Percentiles rank a stretch among this genome's conserved stretches.
Conservation (phyloP, 2,797 vertebrate species). For the Cirrhinus mrigala region DNA sequence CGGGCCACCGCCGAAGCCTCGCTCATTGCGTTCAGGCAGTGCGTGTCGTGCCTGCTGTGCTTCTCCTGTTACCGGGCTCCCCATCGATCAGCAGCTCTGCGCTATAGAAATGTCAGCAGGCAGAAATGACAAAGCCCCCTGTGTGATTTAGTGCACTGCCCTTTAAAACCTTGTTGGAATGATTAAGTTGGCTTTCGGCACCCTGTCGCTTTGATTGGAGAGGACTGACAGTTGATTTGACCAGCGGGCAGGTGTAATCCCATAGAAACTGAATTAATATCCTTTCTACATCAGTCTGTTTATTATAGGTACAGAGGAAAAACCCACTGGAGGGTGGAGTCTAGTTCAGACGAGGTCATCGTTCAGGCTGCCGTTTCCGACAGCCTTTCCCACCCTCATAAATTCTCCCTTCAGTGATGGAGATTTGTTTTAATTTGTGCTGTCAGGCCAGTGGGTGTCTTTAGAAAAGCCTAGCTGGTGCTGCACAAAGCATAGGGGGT, state of each 20-base stretch:
- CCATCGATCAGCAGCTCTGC: conserved; percentile 36
- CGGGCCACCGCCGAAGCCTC: conserved; percentile 3
- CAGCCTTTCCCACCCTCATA: conserved; percentile 7
- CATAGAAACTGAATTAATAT: conserved; percentile 21
- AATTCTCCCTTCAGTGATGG: conserved; percentile 8
- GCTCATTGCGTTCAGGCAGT: background rate
- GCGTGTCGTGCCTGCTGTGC: background rate
- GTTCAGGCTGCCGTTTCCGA: background rate
- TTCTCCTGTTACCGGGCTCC: conserved; percentile 22
- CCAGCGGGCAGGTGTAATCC: conserved; percentile 20
- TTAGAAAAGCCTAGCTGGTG: background rate
- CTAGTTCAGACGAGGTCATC: conserved; percentile 10
- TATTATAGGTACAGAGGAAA: background rate
- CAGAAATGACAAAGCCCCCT: conserved; percentile 43
- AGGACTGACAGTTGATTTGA: conserved; percentile 35
- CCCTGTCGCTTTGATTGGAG: conserved; percentile 15
- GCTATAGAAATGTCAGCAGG: conserved; percentile 49
- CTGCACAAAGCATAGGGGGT: conserved; percentile 12
- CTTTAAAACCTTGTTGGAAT: conserved; percentile 71
- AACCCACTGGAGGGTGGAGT: background rate
- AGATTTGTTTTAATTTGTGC: conserved; percentile 49
- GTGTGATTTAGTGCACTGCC: conserved; percentile 71
- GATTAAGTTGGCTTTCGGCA: conserved; percentile 66
- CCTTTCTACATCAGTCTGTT: conserved; percentile 10
- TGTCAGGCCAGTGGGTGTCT: conserved; percentile 12